Conservation (phyloP, 2,113 vertebrate genomes). For the Antechinus flavipes region DNA sequence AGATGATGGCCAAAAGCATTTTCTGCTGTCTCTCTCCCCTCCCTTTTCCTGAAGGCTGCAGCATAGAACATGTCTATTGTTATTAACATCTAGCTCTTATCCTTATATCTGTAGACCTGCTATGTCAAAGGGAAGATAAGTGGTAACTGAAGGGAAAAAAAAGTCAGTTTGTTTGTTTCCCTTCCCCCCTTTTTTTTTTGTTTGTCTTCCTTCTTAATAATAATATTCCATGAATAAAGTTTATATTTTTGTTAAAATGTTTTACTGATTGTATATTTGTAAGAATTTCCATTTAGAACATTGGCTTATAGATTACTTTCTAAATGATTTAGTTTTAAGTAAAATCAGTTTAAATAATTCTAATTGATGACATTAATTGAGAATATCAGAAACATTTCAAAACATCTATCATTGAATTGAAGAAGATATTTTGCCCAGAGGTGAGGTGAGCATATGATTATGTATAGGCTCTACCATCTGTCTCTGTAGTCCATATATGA, state of each 20-base stretch:
- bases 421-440: not conserved
- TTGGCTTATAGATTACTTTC: not conserved
- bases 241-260: not conserved
- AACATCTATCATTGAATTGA: not conserved
- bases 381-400: not conserved
- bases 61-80: constrained; percentile 64
- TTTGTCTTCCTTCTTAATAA: not conserved
- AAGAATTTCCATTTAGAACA: not conserved
- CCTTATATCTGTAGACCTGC: constrained; percentile 67
- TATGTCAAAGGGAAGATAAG: constrained; percentile 59
- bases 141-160: constrained; percentile 62
- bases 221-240: not conserved
- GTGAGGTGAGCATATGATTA: not conserved
- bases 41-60: constrained; percentile 52
- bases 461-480: not conserved
- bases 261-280: not conserved
- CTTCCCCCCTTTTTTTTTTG: constrained; percentile 29
- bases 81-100: constrained; percentile 72
- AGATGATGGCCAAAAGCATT: constrained; percentile 50
- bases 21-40: not conserved
- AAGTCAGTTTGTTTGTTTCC: not conserved
- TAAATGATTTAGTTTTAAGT: not conserved
- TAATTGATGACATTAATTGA: not conserved
- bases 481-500: not conserved
- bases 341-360: not conserved